Evolutionary conservation across 2,888 invertebrate genomes (phyloP).

Genomic region (Noctua comes): DNA sequence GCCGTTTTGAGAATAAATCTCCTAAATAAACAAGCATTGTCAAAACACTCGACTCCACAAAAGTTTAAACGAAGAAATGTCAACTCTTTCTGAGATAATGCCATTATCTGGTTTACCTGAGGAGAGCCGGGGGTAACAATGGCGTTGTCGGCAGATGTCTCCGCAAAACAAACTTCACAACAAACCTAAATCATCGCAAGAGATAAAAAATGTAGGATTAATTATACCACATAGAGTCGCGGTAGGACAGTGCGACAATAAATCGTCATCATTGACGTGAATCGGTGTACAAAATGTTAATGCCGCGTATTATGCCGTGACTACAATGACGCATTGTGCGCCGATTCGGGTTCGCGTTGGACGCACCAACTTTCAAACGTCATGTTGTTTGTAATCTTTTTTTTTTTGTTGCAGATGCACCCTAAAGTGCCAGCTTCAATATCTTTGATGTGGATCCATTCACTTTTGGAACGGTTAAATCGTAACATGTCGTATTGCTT

Average conservation of each 20-base stretch:
- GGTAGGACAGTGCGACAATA: conserved; percentile 81
- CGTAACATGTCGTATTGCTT: conserved; percentile 24
- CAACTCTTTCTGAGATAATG: conserved; percentile 88
- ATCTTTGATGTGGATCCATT: conserved; percentile 69
- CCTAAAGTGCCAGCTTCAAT: conserved; percentile 72
- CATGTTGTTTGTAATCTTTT: conserved; percentile 78
- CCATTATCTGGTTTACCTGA: conserved; percentile 88
- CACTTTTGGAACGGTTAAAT: conserved; percentile 56
- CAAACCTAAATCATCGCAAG: conserved; percentile 83
- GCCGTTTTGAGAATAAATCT: conserved; percentile 74
- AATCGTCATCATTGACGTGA: conserved; percentile 89
- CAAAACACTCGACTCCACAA: conserved; percentile 86
- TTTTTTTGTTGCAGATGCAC: conserved; percentile 68
- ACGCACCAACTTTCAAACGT: conserved; percentile 80
- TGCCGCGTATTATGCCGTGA: conserved; percentile 86
- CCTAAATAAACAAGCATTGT: conserved; percentile 85
- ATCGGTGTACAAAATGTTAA: conserved; percentile 89
- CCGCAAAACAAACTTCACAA: conserved; percentile 88
- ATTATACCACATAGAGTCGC: conserved; percentile 81
- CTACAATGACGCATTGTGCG: conserved; percentile 88
- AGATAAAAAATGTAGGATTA: conserved; percentile 83
- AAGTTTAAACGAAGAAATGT: conserved; percentile 85
- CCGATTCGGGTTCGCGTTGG: conserved; percentile 78
- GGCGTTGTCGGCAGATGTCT: conserved; percentile 86
- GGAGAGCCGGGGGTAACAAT: conserved; percentile 83